Percentiles rank a stretch among this genome's conserved stretches.
These are phyloP conservation scores for Drosophila trapezifrons DNA, from an alignment of 1,140 invertebrate genomes.

Conservation along the genomic window DNA sequence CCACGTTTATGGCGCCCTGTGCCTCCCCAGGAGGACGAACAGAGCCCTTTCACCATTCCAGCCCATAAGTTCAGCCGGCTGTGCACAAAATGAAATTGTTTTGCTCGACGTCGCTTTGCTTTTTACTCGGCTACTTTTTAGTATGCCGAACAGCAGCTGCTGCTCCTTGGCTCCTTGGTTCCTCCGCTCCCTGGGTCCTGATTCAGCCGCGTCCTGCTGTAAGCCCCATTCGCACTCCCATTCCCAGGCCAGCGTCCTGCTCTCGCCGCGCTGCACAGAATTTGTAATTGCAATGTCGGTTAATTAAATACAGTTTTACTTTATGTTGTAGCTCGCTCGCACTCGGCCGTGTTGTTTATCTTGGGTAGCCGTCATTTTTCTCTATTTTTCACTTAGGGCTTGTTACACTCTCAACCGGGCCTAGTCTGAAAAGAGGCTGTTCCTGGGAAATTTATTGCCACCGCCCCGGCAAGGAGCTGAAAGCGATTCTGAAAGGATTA, in stretches of 20 bases:
- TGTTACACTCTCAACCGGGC: slow-evolving; percentile 50
- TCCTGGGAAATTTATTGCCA: slow-evolving; percentile 54
- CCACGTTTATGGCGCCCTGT: slow-evolving; percentile 45
- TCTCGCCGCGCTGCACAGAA: slow-evolving; percentile 74
- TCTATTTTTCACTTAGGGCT: slow-evolving; percentile 73
- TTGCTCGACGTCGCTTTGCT: slow-evolving; percentile 60
- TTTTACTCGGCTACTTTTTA: slow-evolving; percentile 68
- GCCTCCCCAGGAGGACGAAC: slow-evolving; percentile 11
- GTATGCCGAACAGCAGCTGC: slow-evolving; percentile 73
- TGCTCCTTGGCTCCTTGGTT: slow-evolving; percentile 28
- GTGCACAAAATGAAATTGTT: slow-evolving; percentile 79
- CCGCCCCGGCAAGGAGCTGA: slow-evolving; percentile 23
- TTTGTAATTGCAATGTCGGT: slow-evolving; percentile 84
- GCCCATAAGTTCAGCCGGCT: slow-evolving; percentile 51
- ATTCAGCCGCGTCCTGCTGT: slow-evolving; percentile 41
- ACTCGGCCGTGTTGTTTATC: slow-evolving; percentile 65
- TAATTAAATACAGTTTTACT: slow-evolving; percentile 84
- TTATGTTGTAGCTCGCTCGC: slow-evolving; percentile 51
- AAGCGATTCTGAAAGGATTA: slow-evolving; percentile 45
- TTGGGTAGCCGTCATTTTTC: slow-evolving; percentile 64
- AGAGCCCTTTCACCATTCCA: slow-evolving; percentile 10
- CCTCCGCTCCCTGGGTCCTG: slow-evolving; percentile 3
- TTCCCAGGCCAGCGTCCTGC: slow-evolving; percentile 14
- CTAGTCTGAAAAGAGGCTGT: slow-evolving; percentile 31
- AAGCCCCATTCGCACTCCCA: slow-evolving; percentile 8